Evolutionary conservation across 2,888 invertebrate species (phyloP).

Genomic region (Nemotelus nigrinus): DNA sequence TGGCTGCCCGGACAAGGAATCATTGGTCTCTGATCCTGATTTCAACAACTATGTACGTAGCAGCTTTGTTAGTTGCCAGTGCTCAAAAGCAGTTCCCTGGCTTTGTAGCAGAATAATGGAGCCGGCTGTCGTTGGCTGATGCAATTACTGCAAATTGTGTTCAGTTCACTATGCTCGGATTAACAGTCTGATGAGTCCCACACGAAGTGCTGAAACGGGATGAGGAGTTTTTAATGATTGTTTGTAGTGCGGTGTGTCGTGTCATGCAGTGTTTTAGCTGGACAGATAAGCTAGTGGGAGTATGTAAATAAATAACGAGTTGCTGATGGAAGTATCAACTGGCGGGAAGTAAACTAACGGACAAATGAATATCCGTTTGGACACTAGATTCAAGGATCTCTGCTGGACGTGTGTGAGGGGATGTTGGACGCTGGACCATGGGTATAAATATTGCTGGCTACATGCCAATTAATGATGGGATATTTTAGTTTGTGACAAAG

Average conservation of each 20-base stretch:
- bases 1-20: not conserved
- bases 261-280: not conserved
- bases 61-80: not conserved
- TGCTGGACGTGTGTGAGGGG: too few relatives aligned
- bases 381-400: too few relatives aligned
- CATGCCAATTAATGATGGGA: too few relatives aligned
- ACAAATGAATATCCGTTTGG: too few relatives aligned
- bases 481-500: too few relatives aligned
- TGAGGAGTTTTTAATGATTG: slow-evolving; percentile 16
- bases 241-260: not conserved
- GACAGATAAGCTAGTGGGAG: not conserved
- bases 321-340: not conserved
- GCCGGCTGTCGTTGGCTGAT: not conserved
- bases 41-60: not conserved
- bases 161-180: not conserved
- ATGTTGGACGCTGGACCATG: too few relatives aligned
- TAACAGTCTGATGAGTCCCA: not conserved
- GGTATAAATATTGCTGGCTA: too few relatives aligned
- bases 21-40: slow-evolving; percentile 11
- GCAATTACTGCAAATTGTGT: slow-evolving; percentile 25
- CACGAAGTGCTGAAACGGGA: slow-evolving; percentile 26
- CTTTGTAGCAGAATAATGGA: not conserved
- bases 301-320: not conserved
- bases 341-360: too few relatives aligned
- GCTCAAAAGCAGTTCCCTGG: too few relatives aligned